Conservation (phyloP, 2,113 vertebrate genomes). For the Lota lota region DNA sequence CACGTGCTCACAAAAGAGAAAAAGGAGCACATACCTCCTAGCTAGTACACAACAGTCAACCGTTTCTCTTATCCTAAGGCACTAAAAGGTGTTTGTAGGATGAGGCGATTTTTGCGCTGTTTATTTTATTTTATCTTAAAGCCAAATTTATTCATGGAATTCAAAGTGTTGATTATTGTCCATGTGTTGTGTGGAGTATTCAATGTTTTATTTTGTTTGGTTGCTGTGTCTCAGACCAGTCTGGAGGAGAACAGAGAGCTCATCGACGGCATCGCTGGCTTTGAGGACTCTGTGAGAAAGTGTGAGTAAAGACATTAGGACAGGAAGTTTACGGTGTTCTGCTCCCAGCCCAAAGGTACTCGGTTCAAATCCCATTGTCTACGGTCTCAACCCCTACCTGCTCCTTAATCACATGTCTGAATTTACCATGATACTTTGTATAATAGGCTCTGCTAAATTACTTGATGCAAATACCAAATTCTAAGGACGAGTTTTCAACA, state of each 20-base stretch:
- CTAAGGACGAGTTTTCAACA: too few relatives aligned
- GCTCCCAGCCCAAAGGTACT: too few relatives aligned
- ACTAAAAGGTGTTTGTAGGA: background rate
- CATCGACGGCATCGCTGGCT: slow-evolving; percentile 85
- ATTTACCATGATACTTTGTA: too few relatives aligned
- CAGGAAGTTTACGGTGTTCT: background rate
- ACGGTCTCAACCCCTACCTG: too few relatives aligned
- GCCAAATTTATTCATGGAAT: background rate
- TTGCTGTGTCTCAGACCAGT: slow-evolving; percentile 72
- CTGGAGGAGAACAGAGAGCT: slow-evolving; percentile 86
- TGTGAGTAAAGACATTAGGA: slow-evolving; percentile 68
- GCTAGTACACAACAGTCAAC: too few relatives aligned
- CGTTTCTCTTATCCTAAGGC: background rate
- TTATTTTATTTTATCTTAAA: background rate
- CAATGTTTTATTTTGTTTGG: background rate
- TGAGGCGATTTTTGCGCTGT: background rate
- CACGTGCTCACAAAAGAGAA: too few relatives aligned
- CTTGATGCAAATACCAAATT: too few relatives aligned
- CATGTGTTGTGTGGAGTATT: too few relatives aligned
- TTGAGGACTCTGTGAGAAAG: slow-evolving; percentile 90
- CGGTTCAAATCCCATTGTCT: too few relatives aligned
- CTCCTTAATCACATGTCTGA: background rate
- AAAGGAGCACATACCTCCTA: too few relatives aligned
- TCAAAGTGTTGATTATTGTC: background rate
- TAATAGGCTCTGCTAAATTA: too few relatives aligned